These are phyloP conservation scores for Limnephilus marmoratus DNA, from an alignment of 2,888 invertebrate genomes.

Conservation along the genomic window DNA sequence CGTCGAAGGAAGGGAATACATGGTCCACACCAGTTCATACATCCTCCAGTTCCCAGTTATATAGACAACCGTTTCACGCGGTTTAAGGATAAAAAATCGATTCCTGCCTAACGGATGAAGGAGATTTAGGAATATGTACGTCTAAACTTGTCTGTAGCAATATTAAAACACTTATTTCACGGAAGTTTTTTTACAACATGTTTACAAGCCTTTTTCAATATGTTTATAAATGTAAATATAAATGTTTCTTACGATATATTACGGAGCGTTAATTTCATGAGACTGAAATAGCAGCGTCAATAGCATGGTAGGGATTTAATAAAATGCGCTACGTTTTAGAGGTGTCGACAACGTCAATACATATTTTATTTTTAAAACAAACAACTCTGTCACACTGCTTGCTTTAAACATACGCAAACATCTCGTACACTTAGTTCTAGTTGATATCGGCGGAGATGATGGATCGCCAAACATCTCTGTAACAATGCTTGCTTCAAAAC, in stretches of 20 bases:
- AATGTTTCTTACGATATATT: neutral
- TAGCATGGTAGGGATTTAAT: too few species aligned
- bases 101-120: slow-evolving; percentile 39
- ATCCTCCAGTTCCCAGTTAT: neutral
- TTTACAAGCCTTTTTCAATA: slow-evolving; percentile 16
- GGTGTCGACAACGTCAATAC: too few species aligned
- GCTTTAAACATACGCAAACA: too few species aligned
- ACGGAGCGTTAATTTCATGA: neutral
- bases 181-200: neutral
- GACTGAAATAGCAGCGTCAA: neutral
- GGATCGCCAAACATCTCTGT: too few species aligned
- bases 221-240: neutral
- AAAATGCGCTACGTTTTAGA: too few species aligned
- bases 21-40: neutral
- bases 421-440: too few species aligned
- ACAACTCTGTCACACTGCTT: too few species aligned
- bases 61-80: slow-evolving; percentile 42
- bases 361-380: too few species aligned
- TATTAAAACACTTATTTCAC: neutral
- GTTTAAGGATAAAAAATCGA: slow-evolving; percentile 53
- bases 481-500: too few species aligned
- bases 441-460: too few species aligned
- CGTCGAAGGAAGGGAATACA: slow-evolving; percentile 36
- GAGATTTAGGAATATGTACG: slow-evolving; percentile 44
- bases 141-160: neutral